Conservation (phyloP, 2,113 vertebrate species). For the Climacteris rufus region DNA sequence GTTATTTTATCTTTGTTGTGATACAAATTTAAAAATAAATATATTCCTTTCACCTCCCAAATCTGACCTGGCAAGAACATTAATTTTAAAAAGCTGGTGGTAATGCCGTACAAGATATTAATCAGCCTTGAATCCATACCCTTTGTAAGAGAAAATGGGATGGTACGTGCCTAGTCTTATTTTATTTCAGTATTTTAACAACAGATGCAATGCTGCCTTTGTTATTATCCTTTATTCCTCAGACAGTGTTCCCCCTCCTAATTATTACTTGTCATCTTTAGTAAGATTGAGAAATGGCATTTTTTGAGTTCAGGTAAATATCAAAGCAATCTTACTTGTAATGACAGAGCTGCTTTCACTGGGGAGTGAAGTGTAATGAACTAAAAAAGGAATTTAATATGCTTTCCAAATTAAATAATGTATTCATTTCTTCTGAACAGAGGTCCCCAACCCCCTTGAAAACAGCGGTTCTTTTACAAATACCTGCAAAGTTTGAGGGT, state of each 20-base stretch:
- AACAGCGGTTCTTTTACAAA: neutral
- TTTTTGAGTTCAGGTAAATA: constrained; percentile 55
- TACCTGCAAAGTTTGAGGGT: neutral
- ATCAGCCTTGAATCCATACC: neutral
- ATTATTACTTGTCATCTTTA: constrained; percentile 47
- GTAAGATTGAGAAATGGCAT: constrained; percentile 57
- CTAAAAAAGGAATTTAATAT: constrained; percentile 31
- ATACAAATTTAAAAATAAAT: neutral
- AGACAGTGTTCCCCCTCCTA: constrained; percentile 53
- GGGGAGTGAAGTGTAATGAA: constrained; percentile 19
- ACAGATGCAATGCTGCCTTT: constrained; percentile 47
- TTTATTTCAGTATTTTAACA: constrained; percentile 62
- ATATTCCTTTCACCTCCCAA: neutral
- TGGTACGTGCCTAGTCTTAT: constrained; percentile 33
- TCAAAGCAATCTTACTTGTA: constrained; percentile 34
- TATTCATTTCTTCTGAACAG: constrained; percentile 7
- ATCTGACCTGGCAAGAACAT: constrained; percentile 12
- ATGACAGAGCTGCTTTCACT: constrained; percentile 26
- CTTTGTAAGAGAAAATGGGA: constrained; percentile 39
- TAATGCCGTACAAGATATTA: neutral
- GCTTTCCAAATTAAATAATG: constrained; percentile 53
- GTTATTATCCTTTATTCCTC: constrained; percentile 57
- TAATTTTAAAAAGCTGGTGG: neutral
- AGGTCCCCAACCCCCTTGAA: neutral
- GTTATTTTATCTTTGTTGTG: constrained; percentile 15